Conservation (phyloP, 2,113 vertebrate species). For the Myodes glareolus region DNA sequence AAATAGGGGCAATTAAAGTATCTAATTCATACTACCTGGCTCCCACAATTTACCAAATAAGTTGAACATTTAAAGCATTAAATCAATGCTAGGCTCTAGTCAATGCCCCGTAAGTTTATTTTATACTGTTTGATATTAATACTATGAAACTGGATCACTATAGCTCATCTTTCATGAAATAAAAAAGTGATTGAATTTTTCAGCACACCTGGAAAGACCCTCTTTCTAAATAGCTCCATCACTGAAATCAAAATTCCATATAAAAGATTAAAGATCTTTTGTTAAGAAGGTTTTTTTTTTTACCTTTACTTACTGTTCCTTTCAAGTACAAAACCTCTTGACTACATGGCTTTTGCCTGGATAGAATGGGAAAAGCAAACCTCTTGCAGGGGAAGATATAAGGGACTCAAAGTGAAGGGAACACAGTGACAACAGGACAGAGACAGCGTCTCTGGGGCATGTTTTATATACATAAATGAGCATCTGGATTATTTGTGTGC, state of each 20-base stretch:
- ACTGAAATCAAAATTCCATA: slow-evolving; percentile 36
- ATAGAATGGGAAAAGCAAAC: neutral
- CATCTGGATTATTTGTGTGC: neutral
- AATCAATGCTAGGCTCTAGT: neutral
- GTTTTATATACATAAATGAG: neutral
- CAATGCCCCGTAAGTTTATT: neutral
- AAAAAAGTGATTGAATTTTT: neutral
- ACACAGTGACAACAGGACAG: neutral
- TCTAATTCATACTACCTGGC: neutral
- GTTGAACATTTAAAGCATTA: slow-evolving; percentile 8
- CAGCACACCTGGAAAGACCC: neutral
- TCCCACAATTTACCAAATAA: neutral
- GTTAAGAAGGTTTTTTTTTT: neutral
- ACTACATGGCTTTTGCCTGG: neutral
- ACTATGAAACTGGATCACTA: neutral
- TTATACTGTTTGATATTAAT: neutral
- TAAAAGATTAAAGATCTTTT: slow-evolving; percentile 21
- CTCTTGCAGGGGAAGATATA: no score
- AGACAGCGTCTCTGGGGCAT: neutral
- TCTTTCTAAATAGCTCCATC: neutral
- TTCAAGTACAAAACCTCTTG: neutral
- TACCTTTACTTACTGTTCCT: neutral
- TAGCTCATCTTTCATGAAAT: neutral
- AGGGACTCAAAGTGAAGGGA: neutral
- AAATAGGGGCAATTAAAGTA: slow-evolving; percentile 1